Conservation (phyloP, 2,888 invertebrate species). For the Xestia xanthographa region DNA sequence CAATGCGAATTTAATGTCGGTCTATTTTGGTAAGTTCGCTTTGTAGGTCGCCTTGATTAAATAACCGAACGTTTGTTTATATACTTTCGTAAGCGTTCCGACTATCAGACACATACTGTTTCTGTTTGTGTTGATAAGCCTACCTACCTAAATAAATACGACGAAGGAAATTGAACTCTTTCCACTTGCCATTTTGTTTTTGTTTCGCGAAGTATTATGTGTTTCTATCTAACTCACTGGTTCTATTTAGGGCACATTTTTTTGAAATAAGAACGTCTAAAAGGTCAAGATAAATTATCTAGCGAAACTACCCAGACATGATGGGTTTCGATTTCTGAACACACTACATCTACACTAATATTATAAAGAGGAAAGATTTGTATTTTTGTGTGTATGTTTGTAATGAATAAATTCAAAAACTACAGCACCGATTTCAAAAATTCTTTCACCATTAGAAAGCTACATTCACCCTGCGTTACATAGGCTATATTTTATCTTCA, state of each 20-base stretch:
- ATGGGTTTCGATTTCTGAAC: too few species aligned
- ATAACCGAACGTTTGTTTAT: slow-evolving; percentile 34
- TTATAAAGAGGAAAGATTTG: too few species aligned
- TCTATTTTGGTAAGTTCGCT: slow-evolving; percentile 23
- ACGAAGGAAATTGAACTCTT: background rate
- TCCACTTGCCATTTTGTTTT: background rate
- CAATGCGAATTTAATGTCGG: slow-evolving; percentile 24
- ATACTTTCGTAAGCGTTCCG: slow-evolving; percentile 21
- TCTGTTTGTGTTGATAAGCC: slow-evolving; percentile 17
- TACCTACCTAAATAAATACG: slow-evolving; percentile 18
- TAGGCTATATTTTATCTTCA: too few species aligned
- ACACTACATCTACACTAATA: too few species aligned
- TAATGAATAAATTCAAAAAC: too few species aligned
- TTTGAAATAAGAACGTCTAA: background rate
- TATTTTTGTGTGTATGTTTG: too few species aligned
- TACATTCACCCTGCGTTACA: too few species aligned
- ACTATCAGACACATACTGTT: slow-evolving; percentile 26
- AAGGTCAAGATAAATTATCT: background rate
- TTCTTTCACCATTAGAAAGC: too few species aligned
- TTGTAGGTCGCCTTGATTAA: slow-evolving; percentile 32
- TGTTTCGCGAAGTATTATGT: background rate
- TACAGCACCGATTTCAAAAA: too few species aligned
- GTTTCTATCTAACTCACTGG: background rate
- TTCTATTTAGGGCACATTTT: background rate
- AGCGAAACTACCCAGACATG: background rate